These are phyloP conservation scores for Petaurus breviceps DNA, from an alignment of 2,113 vertebrate species.

Conservation along the genomic window DNA sequence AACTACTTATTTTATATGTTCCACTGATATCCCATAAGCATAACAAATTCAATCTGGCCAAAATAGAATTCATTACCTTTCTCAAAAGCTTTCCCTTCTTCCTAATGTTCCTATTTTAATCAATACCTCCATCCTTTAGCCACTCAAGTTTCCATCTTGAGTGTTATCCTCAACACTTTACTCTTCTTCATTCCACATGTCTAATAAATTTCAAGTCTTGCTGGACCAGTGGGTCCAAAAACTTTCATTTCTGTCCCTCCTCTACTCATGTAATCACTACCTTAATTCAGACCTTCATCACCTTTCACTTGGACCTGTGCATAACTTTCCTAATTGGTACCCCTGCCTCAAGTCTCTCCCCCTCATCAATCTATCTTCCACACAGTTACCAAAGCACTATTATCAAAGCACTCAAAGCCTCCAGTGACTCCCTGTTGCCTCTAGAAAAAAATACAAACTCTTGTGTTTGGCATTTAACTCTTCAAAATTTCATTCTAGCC, in stretches of 20 bases:
- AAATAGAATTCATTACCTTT: neutral
- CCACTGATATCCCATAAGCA: neutral
- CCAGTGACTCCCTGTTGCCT: neutral
- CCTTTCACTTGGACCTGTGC: neutral
- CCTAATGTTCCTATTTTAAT: neutral
- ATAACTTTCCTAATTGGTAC: neutral
- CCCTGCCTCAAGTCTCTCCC: neutral
- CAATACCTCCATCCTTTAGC: neutral
- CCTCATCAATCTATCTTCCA: neutral
- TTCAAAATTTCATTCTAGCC: neutral
- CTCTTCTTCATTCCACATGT: neutral
- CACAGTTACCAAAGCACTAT: neutral
- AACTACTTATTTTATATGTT: neutral
- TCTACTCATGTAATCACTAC: neutral
- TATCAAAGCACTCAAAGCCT: neutral
- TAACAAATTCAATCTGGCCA: neutral
- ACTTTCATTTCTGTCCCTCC: neutral
- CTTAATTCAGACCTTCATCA: neutral
- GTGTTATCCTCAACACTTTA: neutral
- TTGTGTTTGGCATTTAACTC: neutral
- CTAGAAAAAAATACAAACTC: neutral
- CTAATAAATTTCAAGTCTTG: neutral
- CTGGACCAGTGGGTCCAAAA: neutral
- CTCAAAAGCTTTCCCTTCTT: neutral
- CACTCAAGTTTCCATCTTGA: neutral